These are phyloP conservation scores for Ashinkailepas kermadecensis DNA, from an alignment of 2,888 invertebrate species.

Conservation along the genomic window DNA sequence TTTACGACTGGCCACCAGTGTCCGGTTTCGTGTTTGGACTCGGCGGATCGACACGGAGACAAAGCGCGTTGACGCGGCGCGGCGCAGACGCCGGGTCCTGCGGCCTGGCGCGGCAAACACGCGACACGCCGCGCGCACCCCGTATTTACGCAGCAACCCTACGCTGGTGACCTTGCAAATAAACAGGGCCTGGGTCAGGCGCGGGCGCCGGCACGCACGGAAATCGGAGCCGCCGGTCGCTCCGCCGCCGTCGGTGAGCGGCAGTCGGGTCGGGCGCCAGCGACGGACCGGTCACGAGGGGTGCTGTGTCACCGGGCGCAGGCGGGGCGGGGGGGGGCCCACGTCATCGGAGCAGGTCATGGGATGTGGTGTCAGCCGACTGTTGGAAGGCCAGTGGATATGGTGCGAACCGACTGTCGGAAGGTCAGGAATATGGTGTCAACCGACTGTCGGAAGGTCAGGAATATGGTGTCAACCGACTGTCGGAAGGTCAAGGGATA, in stretches of 20 bases:
- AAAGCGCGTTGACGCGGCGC: background rate
- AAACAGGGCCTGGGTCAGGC: slow-evolving; percentile 13
- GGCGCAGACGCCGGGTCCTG: background rate
- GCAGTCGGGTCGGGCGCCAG: background rate
- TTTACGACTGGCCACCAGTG: background rate
- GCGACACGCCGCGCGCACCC: background rate
- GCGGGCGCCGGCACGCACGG: background rate
- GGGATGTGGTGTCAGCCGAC: no score
- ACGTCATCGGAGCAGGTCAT: no score
- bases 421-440: no score
- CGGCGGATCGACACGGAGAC: background rate
- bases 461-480: no score
- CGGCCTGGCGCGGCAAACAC: background rate
- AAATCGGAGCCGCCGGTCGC: background rate
- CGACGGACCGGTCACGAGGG: background rate
- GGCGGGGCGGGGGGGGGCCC: no score
- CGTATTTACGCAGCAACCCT: background rate
- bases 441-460: no score
- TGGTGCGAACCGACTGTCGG: no score
- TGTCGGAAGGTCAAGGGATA: no score
- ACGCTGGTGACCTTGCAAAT: slow-evolving; percentile 12
- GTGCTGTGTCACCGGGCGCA: no score
- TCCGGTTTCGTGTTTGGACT: slow-evolving; percentile 2
- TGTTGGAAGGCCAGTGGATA: no score
- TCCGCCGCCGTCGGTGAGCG: background rate